Percentiles rank a stretch among this genome's conserved stretches.
Evolutionary conservation across 2,797 vertebrate species (phyloP).

Genomic region (Microhierax caerulescens): DNA sequence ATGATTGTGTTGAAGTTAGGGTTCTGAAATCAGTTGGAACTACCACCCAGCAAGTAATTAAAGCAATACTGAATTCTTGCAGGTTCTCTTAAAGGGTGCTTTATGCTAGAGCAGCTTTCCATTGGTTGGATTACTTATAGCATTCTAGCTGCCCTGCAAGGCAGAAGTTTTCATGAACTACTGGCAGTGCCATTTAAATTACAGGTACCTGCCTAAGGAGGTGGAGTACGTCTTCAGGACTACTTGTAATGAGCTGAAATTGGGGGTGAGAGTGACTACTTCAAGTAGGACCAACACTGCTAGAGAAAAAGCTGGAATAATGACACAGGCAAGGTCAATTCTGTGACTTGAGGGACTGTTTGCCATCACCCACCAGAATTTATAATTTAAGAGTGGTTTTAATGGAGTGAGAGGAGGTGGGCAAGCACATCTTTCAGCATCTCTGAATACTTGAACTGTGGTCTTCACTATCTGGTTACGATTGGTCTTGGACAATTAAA

Average conservation of each 20-base stretch:
- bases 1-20: not conserved
- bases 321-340: not conserved
- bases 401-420: not conserved
- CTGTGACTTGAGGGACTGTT: not conserved
- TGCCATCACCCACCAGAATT: not conserved
- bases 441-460: not conserved
- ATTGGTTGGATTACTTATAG: not conserved
- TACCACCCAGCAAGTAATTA: not conserved
- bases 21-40: not conserved
- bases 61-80: not conserved
- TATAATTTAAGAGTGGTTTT: not conserved
- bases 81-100: not conserved
- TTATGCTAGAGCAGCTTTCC: not conserved
- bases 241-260: not conserved
- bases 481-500: not conserved
- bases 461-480: not conserved
- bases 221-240: not conserved
- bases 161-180: not conserved
- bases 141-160: not conserved
- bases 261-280: not conserved
- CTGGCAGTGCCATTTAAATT: not conserved
- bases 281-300: not conserved
- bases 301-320: not conserved
- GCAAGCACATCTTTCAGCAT: not conserved
- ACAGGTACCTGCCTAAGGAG: not conserved